Conservation (phyloP, 2,888 invertebrate genomes). For the Nephrotoma appendiculata region DNA sequence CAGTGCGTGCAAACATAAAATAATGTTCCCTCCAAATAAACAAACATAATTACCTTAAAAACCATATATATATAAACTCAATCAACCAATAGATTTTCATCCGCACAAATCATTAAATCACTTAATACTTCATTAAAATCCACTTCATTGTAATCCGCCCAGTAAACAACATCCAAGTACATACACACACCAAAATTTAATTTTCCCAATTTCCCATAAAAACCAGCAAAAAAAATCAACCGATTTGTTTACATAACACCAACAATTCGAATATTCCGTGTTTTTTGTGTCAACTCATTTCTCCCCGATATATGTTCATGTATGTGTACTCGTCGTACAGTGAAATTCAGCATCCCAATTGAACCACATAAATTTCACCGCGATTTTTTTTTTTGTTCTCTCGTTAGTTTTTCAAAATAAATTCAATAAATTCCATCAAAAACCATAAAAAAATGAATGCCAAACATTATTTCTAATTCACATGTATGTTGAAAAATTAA, state of each 20-base stretch:
- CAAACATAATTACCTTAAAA: neutral
- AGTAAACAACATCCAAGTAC: neutral
- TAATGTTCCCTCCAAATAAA: neutral
- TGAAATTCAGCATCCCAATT: neutral
- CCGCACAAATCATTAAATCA: neutral
- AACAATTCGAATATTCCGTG: neutral
- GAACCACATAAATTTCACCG: neutral
- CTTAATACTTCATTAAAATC: slow-evolving; percentile 4
- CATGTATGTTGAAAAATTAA: neutral
- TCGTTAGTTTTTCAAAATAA: neutral
- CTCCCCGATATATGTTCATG: neutral
- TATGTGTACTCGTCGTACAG: neutral
- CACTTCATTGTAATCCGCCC: slow-evolving; percentile 3
- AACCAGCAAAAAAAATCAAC: neutral
- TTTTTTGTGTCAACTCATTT: neutral
- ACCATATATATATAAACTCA: neutral
- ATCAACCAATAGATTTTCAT: slow-evolving; percentile 2
- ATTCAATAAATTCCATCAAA: slow-evolving; percentile 4
- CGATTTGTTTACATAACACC: slow-evolving; percentile 3
- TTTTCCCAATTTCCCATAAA: neutral
- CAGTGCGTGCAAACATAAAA: neutral
- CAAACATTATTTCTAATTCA: neutral
- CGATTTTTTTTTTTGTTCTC: neutral
- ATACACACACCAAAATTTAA: neutral
- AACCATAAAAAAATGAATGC: neutral